Evolutionary conservation across 2,797 vertebrate species (phyloP).

Genomic region (Tympanoctomys barrerae): DNA sequence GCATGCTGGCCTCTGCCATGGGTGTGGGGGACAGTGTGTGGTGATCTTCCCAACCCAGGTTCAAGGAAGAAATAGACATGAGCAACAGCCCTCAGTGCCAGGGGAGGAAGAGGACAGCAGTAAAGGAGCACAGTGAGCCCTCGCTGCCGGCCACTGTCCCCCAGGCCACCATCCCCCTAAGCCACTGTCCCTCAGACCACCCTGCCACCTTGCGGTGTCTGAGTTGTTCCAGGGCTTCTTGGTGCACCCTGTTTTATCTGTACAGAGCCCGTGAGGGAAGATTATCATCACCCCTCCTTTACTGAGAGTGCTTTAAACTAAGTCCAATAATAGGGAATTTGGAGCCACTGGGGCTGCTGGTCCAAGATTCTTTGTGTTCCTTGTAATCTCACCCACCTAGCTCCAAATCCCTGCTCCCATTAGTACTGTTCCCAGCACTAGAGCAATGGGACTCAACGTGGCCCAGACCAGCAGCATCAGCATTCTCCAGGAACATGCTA

Average conservation of each 20-base stretch:
- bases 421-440: background rate
- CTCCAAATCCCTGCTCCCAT: background rate
- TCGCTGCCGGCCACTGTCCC: background rate
- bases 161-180: background rate
- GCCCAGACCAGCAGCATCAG: background rate
- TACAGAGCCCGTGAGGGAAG: background rate
- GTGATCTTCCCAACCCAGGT: conserved; percentile 21
- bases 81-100: background rate
- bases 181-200: background rate
- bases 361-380: background rate
- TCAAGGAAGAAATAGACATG: background rate
- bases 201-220: background rate
- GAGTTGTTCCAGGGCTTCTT: background rate
- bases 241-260: background rate
- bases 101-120: background rate
- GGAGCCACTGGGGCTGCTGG: background rate
- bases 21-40: conserved; percentile 53
- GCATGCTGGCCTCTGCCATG: conserved; percentile 16
- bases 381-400: background rate
- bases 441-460: background rate
- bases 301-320: background rate
- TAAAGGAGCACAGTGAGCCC: background rate
- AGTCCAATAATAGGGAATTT: background rate
- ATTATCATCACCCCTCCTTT: background rate
- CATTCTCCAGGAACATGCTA: background rate